A percentile compares a stretch with the other conserved stretches of the same genome.
Evolutionary conservation across 2,113 vertebrate species (phyloP).

Genomic region (Toxotes jaculatrix): DNA sequence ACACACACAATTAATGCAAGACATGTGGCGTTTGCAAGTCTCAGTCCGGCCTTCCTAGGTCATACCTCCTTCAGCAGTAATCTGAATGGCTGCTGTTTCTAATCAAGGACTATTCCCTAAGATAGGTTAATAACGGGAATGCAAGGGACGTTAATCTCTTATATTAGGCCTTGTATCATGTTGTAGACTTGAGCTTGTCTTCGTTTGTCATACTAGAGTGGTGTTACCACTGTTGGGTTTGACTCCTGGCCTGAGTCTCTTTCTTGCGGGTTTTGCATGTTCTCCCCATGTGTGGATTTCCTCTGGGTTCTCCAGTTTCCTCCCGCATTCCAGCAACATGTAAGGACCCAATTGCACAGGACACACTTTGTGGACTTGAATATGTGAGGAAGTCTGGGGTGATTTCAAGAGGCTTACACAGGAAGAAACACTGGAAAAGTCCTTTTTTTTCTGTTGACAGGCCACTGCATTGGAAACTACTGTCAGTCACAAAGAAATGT

Average conservation of each 20-base stretch:
- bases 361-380: conserved; percentile 32
- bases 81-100: conserved; percentile 56
- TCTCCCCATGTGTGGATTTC: conserved; percentile 65
- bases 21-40: conserved; percentile 46
- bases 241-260: conserved; percentile 27
- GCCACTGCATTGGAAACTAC: neutral
- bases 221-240: conserved; percentile 36
- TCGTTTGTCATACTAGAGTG: conserved; percentile 34
- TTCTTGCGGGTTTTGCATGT: conserved; percentile 63
- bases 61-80: conserved; percentile 52
- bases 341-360: conserved; percentile 41
- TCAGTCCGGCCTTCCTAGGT: conserved; percentile 34
- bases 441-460: conserved; percentile 6
- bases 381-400: conserved; percentile 5
- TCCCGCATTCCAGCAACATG: conserved; percentile 64
- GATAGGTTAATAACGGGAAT: conserved; percentile 6
- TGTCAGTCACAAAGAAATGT: conserved; percentile 9
- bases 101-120: conserved; percentile 38
- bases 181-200: conserved; percentile 13
- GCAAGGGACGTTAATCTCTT: conserved; percentile 20
- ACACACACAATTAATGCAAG: conserved; percentile 63
- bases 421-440: neutral
- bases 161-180: conserved; percentile 22
- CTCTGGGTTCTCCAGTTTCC: conserved; percentile 64
- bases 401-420: conserved; percentile 9